phyloP scores from a whole-genome alignment of 1,140 invertebrate species.

The Aplysia californica region DNA sequence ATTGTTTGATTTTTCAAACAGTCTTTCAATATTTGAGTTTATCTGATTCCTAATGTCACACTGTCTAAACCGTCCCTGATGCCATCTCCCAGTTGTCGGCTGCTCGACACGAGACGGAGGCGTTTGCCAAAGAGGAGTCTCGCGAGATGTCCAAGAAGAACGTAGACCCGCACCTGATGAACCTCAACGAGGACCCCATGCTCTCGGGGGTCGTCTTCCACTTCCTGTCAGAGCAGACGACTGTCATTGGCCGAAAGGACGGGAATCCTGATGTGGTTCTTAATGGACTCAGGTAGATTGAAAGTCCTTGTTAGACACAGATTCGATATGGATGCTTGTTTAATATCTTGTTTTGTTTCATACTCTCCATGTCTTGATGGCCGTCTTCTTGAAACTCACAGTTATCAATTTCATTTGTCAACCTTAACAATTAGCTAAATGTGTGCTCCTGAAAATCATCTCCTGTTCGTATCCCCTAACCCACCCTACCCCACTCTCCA shows the following conservation, averaged over 20 bases:
- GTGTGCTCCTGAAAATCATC: too few species aligned
- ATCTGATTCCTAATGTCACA: neutral
- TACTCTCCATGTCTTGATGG: too few species aligned
- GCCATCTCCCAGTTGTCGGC: slow-evolving; percentile 42
- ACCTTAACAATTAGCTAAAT: too few species aligned
- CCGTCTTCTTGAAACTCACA: too few species aligned
- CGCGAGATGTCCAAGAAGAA: slow-evolving; percentile 42
- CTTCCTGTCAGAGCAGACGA: slow-evolving; percentile 56
- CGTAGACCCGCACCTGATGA: slow-evolving; percentile 61
- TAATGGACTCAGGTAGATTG: slow-evolving; percentile 63
- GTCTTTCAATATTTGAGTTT: neutral
- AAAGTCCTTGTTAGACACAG: too few species aligned
- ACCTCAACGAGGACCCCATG: slow-evolving; percentile 69
- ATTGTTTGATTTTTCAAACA: too few species aligned
- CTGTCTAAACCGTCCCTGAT: neutral
- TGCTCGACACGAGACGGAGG: slow-evolving; percentile 51
- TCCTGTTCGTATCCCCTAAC: too few species aligned
- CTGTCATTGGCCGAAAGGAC: slow-evolving; percentile 65
- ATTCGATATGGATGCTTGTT: too few species aligned
- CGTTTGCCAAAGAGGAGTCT: slow-evolving; percentile 33
- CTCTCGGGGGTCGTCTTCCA: slow-evolving; percentile 67
- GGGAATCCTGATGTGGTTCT: slow-evolving; percentile 62
- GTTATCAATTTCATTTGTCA: too few species aligned
- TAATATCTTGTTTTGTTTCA: too few species aligned
- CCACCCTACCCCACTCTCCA: too few species aligned